Evolutionary conservation across 1,140 invertebrate species (phyloP).

Genomic region (Drosophila funebris): DNA sequence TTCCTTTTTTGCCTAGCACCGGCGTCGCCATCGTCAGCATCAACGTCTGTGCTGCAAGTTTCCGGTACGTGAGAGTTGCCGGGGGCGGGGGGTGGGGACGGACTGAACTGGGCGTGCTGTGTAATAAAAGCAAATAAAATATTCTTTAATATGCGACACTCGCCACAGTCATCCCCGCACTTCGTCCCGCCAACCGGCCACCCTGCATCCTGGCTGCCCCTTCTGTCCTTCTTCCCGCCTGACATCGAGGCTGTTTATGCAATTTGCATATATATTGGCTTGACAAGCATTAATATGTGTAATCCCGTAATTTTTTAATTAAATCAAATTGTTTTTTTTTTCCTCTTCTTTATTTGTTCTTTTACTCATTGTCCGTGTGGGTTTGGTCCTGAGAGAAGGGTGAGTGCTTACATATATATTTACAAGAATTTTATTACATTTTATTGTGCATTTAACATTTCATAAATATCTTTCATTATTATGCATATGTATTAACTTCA

Average conservation of each 20-base stretch:
- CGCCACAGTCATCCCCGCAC: conserved; percentile 53
- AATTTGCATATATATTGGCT: conserved; percentile 82
- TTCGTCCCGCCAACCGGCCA: conserved; percentile 33
- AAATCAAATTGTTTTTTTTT: conserved; percentile 77
- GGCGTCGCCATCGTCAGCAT: conserved; percentile 47
- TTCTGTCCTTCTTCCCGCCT: background rate
- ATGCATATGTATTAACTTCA: background rate
- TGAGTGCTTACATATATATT: conserved; percentile 5
- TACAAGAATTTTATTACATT: conserved; percentile 14
- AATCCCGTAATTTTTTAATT: conserved; percentile 83
- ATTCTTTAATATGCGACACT: conserved; percentile 82
- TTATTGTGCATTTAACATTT: background rate
- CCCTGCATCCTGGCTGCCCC: conserved; percentile 26
- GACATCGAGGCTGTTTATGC: conserved; percentile 28
- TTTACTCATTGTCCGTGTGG: conserved; percentile 1
- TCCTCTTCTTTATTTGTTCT: background rate
- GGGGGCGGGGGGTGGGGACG: conserved; percentile 12
- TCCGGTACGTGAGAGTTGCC: conserved; percentile 54
- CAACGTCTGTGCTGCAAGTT: conserved; percentile 75
- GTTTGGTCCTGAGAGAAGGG: background rate
- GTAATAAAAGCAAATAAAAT: conserved; percentile 82
- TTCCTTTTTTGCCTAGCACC: conserved; percentile 15
- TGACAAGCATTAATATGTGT: conserved; percentile 81
- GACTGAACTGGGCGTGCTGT: conserved; percentile 68
- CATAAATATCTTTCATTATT: background rate